Evolutionary conservation across 2,797 vertebrate genomes (phyloP).

Genomic region (Hemitrygon akajei): DNA sequence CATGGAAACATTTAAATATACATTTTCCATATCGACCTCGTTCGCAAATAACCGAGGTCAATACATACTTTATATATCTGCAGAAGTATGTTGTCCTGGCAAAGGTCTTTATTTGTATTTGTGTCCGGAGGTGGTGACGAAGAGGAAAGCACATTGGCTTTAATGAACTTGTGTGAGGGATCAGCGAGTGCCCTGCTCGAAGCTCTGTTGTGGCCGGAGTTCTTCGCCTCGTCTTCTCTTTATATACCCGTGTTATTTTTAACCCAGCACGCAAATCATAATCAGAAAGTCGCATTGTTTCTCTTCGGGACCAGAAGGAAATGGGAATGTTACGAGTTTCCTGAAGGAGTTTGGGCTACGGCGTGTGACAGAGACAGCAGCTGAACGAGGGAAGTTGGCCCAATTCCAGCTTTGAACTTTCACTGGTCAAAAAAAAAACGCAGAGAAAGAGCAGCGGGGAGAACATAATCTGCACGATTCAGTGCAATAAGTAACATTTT

Average conservation of each 20-base stretch:
- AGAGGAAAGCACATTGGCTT: neutral
- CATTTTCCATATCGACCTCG: too few species aligned
- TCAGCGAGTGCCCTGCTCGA: neutral
- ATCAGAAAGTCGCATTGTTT: conserved; percentile 63
- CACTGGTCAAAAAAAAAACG: neutral
- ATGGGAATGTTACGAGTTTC: conserved; percentile 74
- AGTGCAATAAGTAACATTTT: neutral
- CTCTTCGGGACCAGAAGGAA: conserved; percentile 69
- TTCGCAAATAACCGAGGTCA: neutral
- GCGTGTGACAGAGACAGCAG: conserved; percentile 27
- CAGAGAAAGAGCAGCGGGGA: neutral
- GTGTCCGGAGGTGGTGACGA: neutral
- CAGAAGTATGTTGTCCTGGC: neutral
- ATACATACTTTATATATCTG: neutral
- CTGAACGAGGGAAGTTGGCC: neutral
- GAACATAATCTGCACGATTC: neutral
- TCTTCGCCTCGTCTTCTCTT: conserved; percentile 44
- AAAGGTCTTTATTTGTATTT: neutral
- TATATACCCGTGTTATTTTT: conserved; percentile 83
- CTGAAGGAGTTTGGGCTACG: conserved; percentile 49
- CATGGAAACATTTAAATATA: neutral
- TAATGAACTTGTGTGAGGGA: neutral
- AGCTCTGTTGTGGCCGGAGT: conserved; percentile 28
- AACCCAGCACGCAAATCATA: conserved; percentile 71
- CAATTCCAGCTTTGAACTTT: conserved; percentile 22